Evolutionary conservation across 2,113 vertebrate genomes (phyloP).

Genomic region (Crotalus helleri): DNA sequence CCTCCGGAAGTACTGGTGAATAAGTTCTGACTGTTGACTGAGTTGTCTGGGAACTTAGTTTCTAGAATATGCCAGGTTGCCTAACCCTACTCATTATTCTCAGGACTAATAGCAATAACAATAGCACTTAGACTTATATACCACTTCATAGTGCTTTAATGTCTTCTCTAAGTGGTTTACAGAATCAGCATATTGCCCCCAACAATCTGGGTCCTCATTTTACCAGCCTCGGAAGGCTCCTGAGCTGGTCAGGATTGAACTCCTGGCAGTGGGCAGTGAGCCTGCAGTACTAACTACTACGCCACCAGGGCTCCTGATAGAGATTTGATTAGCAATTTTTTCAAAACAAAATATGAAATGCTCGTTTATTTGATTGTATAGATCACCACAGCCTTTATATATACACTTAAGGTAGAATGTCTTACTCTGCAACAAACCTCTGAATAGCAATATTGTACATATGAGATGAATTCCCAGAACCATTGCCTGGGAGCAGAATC

Average conservation of each 20-base stretch:
- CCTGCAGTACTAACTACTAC: too few relatives aligned
- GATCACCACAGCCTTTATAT: not conserved
- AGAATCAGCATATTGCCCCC: too few relatives aligned
- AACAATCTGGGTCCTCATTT: too few relatives aligned
- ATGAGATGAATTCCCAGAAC: not conserved
- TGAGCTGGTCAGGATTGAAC: too few relatives aligned
- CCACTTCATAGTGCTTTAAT: too few relatives aligned
- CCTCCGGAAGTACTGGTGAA: too few relatives aligned
- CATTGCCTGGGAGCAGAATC: not conserved
- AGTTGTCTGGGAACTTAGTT: not conserved
- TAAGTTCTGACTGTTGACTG: not conserved
- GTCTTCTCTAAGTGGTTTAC: too few relatives aligned
- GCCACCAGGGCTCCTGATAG: not conserved
- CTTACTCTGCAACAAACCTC: not conserved
- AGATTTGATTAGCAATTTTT: not conserved
- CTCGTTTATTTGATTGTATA: not conserved
- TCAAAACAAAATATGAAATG: not conserved
- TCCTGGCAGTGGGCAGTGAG: too few relatives aligned
- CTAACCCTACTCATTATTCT: not conserved
- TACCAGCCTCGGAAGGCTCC: too few relatives aligned
- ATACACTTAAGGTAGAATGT: not conserved
- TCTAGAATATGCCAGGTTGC: not conserved
- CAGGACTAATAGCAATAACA: not conserved
- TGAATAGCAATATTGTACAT: not conserved
- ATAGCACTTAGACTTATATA: too few relatives aligned